These are phyloP conservation scores for Phanerotoma sp. DNA, from an alignment of 2,888 invertebrate genomes.

Conservation along the genomic window DNA sequence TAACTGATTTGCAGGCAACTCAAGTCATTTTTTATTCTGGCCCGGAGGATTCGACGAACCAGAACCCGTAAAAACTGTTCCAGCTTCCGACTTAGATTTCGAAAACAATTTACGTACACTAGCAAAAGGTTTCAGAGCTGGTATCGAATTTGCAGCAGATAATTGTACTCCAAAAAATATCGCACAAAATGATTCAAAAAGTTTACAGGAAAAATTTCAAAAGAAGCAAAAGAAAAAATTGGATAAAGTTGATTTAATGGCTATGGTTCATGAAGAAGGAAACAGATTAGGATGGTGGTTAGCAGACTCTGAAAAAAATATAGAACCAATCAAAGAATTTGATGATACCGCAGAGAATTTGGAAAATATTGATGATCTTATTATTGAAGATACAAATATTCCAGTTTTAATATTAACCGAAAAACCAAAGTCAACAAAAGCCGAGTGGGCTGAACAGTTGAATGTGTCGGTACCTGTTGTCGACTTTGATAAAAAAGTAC, in stretches of 20 bases:
- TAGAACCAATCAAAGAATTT: constrained; percentile 32
- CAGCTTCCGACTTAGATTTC: constrained; percentile 45
- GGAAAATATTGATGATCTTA: constrained; percentile 29
- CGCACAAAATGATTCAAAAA: constrained; percentile 1
- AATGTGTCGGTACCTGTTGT: constrained; percentile 79
- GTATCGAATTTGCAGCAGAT: constrained; percentile 49
- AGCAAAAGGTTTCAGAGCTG: constrained; percentile 47
- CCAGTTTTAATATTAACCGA: constrained; percentile 72
- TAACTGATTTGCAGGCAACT: constrained; percentile 56
- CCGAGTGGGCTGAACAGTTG: constrained; percentile 86
- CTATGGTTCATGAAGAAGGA: constrained; percentile 65
- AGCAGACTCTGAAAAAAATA: constrained; percentile 17
- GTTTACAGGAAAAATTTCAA: constrained; percentile 16
- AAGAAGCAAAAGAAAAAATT: constrained; percentile 42
- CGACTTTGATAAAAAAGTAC: constrained; percentile 79
- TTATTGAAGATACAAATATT: constrained; percentile 50
- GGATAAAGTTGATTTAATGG: constrained; percentile 62
- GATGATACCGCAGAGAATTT: constrained; percentile 32
- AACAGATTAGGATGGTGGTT: constrained; percentile 60
- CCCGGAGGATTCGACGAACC: constrained; percentile 76
- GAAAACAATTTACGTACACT: constrained; percentile 48
- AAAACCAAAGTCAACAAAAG: constrained; percentile 58
- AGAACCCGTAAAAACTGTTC: constrained; percentile 52
- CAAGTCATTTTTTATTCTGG: constrained; percentile 82
- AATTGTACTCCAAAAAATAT: constrained; percentile 45